Percentiles rank a stretch among this genome's conserved stretches.
Conservation (phyloP, 2,888 invertebrate genomes). For the Ommatoiulus sabulosus region DNA sequence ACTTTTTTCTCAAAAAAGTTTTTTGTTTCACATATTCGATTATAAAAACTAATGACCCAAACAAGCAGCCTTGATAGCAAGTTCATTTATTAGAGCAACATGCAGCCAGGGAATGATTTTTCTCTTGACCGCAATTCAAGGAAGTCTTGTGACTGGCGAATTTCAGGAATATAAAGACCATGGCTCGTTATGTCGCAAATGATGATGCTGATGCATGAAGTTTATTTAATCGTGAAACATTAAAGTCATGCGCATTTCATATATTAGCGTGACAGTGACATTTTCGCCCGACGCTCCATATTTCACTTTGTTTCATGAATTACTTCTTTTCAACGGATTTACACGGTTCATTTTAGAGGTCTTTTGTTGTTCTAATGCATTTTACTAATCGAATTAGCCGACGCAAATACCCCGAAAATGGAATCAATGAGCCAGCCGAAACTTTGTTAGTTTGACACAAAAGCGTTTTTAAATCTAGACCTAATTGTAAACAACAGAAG, state of each 20-base stretch:
- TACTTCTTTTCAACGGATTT: neutral
- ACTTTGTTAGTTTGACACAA: too few relatives aligned
- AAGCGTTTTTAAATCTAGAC: too few relatives aligned
- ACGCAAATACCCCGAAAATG: neutral
- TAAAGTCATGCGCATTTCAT: slow-evolving; percentile 8
- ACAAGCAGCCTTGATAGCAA: too few relatives aligned
- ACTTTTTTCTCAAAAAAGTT: too few relatives aligned
- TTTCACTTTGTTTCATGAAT: neutral
- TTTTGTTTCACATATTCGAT: too few relatives aligned
- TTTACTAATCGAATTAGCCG: neutral
- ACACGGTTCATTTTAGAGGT: neutral
- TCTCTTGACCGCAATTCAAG: neutral
- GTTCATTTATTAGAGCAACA: too few relatives aligned
- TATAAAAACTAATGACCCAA: too few relatives aligned
- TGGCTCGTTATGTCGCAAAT: neutral
- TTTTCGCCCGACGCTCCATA: neutral
- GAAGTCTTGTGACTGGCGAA: neutral
- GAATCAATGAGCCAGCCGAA: neutral
- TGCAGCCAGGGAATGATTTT: too few relatives aligned
- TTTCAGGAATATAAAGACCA: neutral
- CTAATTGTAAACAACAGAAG: too few relatives aligned
- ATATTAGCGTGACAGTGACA: neutral
- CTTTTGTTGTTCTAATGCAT: slow-evolving; percentile 14
- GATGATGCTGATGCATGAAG: neutral
- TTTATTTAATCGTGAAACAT: neutral